These are phyloP conservation scores for Neoniphon sammara DNA, from an alignment of 2,797 vertebrate genomes.

Conservation along the genomic window DNA sequence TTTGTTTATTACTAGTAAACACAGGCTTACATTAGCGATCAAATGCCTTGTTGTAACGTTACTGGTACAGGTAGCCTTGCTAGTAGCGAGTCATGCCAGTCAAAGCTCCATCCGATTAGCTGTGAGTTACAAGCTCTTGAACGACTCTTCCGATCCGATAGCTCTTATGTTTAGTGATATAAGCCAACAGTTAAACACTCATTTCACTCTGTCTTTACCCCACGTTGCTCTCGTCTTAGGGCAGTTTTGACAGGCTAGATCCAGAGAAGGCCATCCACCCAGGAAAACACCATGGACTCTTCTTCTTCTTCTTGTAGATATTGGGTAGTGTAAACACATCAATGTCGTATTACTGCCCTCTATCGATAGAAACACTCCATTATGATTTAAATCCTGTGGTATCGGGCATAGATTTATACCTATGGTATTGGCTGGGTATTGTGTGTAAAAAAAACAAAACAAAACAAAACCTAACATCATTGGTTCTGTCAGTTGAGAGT, in stretches of 20 bases:
- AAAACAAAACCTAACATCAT: too few relatives aligned
- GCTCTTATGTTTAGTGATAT: background rate
- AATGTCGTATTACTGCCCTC: too few relatives aligned
- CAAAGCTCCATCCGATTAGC: background rate
- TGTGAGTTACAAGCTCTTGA: background rate
- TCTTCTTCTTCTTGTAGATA: constrained; percentile 48
- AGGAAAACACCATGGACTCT: constrained; percentile 59
- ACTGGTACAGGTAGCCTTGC: constrained; percentile 35
- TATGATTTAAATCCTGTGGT: too few relatives aligned
- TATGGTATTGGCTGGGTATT: too few relatives aligned
- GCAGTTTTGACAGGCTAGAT: constrained; percentile 69
- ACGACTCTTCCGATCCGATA: background rate
- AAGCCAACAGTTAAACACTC: constrained; percentile 40
- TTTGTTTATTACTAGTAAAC: constrained; percentile 43
- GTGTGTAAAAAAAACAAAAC: too few relatives aligned
- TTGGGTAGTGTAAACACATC: too few relatives aligned
- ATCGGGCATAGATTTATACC: too few relatives aligned
- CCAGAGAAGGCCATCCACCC: constrained; percentile 71
- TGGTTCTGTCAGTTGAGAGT: too few relatives aligned
- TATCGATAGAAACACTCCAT: too few relatives aligned
- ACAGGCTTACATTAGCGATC: constrained; percentile 45
- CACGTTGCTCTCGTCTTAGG: constrained; percentile 55
- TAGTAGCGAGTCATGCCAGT: constrained; percentile 34
- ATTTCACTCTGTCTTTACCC: constrained; percentile 56
- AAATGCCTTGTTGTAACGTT: constrained; percentile 30